A percentile compares a stretch with the other conserved stretches of the same genome.
Evolutionary conservation across 2,113 vertebrate genomes (phyloP).

Genomic region (Oenanthe melanoleuca): DNA sequence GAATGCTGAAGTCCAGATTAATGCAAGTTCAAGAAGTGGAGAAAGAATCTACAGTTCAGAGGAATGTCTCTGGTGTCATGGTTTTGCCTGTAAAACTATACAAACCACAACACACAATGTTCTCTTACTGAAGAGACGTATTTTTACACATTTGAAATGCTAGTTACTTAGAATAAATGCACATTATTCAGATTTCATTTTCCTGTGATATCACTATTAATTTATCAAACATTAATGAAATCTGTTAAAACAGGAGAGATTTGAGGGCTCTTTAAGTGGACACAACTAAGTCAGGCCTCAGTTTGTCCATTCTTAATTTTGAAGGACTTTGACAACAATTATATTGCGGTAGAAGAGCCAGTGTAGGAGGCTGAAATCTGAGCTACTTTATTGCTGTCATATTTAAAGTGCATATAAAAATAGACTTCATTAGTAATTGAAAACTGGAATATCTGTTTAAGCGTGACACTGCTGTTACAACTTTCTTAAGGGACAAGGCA

Average conservation of each 20-base stretch:
- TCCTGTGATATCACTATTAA: background rate
- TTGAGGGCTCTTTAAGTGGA: background rate
- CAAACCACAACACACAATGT: fast-evolving
- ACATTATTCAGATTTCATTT: background rate
- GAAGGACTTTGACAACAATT: slow-evolving; percentile 5
- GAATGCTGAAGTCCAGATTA: background rate
- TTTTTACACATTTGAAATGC: background rate
- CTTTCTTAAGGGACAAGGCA: slow-evolving; percentile 14
- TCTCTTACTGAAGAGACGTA: background rate
- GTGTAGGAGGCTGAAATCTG: slow-evolving; percentile 8
- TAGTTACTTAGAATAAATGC: background rate
- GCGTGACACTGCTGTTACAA: background rate
- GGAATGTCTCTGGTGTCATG: background rate
- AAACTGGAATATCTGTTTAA: slow-evolving; percentile 19
- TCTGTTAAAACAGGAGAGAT: background rate
- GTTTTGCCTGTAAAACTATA: background rate
- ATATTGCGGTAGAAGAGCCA: background rate
- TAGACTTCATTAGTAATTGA: slow-evolving; percentile 34
- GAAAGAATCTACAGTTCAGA: background rate
- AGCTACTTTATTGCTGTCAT: background rate
- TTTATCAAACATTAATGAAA: background rate
- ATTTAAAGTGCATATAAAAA: slow-evolving; percentile 49
- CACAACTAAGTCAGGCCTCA: background rate
- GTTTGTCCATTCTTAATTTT: background rate
- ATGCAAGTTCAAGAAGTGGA: background rate